These are phyloP conservation scores for Xenopus tropicalis DNA, from an alignment of 2,113 vertebrate species.

Conservation along the genomic window UCB_Xtro_10.0 CM004452.2:40178501-40179000, in stretches of 20 bases:
- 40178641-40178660: too few species aligned
- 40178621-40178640: too few species aligned
- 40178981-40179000: slow-evolving; percentile 31
- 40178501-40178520: too few species aligned
- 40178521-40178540: too few species aligned
- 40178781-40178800: slow-evolving; percentile 1
- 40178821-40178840: slow-evolving; percentile 29
- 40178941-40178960: slow-evolving; percentile 44
- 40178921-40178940: slow-evolving; percentile 37
- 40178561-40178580: too few species aligned
- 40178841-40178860: slow-evolving; percentile 36
- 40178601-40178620: too few species aligned
- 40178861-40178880: slow-evolving; percentile 35
- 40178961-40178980: slow-evolving; percentile 29
- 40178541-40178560: too few species aligned
- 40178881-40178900: slow-evolving; percentile 43
- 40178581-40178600: too few species aligned
- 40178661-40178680: too few species aligned
- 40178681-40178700: too few species aligned
- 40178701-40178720: background rate
- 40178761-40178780: background rate
- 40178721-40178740: background rate
- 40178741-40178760: background rate
- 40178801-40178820: slow-evolving; percentile 34
- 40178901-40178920: slow-evolving; percentile 36